A percentile compares a stretch with the other conserved stretches of the same genome.
Evolutionary conservation across 2,888 invertebrate genomes (phyloP).

Genomic region (Zootermopsis nevadensis): DNA sequence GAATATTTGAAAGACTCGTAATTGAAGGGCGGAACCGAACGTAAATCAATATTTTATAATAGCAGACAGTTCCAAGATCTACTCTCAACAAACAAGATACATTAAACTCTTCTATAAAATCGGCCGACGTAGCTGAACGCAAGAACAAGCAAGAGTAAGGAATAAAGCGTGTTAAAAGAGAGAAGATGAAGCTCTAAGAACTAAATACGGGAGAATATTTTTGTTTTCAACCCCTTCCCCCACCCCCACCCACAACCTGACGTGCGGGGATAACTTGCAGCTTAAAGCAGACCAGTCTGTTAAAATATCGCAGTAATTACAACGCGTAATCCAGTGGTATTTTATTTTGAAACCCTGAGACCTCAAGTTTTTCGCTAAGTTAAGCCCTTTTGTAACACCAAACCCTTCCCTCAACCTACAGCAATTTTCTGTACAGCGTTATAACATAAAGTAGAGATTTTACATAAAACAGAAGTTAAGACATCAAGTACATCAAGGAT

Average conservation of each 20-base stretch:
- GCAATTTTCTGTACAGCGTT: conserved; percentile 13
- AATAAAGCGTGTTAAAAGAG: background rate
- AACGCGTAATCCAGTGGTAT: conserved; percentile 36
- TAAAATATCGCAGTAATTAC: conserved; percentile 40
- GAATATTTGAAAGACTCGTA: too few species aligned
- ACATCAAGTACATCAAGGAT: conserved; percentile 2
- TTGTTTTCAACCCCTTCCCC: background rate
- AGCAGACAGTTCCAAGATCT: too few species aligned
- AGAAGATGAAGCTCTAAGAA: background rate
- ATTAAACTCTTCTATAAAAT: too few species aligned
- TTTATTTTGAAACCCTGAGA: conserved; percentile 39
- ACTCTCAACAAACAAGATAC: too few species aligned
- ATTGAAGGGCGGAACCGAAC: too few species aligned
- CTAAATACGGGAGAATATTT: conserved; percentile 7
- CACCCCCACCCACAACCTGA: background rate
- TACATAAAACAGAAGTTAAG: conserved; percentile 9
- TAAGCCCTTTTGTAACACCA: conserved; percentile 38
- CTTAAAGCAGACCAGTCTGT: background rate
- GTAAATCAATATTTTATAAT: too few species aligned
- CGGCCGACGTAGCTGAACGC: background rate
- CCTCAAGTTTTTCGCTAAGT: conserved; percentile 41
- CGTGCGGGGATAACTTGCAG: conserved; percentile 9
- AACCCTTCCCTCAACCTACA: background rate
- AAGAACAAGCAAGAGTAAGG: background rate
- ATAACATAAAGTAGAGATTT: conserved; percentile 39